Evolutionary conservation across 1,140 invertebrate genomes (phyloP).

Genomic region (Drosophila ironensis): DNA sequence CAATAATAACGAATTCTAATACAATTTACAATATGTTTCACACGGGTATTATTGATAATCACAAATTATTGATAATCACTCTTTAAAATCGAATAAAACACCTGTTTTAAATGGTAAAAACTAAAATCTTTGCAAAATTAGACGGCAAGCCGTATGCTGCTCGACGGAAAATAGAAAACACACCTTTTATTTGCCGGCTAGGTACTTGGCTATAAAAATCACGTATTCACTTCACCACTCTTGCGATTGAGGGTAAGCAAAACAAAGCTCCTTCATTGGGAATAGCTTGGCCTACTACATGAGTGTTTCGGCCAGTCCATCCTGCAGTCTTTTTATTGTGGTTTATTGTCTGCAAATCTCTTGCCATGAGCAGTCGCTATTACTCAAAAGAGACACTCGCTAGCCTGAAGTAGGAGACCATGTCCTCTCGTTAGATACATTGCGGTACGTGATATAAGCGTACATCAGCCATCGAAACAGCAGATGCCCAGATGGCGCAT

Average conservation of each 20-base stretch:
- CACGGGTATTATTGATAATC: constrained; percentile 23
- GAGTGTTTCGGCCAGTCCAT: background rate
- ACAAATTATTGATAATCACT: background rate
- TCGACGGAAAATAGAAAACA: too few relatives aligned
- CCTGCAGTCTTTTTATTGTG: background rate
- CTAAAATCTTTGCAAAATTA: background rate
- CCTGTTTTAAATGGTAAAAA: too few relatives aligned
- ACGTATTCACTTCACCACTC: constrained; percentile 32
- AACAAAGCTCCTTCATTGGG: constrained; percentile 16
- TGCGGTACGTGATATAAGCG: constrained; percentile 43
- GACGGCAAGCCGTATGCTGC: too few relatives aligned
- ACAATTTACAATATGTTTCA: constrained; percentile 41
- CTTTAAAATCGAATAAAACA: too few relatives aligned
- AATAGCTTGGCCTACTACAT: background rate
- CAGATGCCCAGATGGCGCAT: constrained; percentile 37
- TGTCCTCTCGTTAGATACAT: constrained; percentile 27
- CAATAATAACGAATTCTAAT: constrained; percentile 54
- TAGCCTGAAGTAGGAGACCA: constrained; percentile 11
- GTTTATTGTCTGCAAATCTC: constrained; percentile 59
- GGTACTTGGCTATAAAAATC: constrained; percentile 46
- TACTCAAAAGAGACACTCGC: constrained; percentile 43
- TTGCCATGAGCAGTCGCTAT: constrained; percentile 44
- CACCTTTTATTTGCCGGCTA: background rate
- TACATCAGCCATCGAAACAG: constrained; percentile 8
- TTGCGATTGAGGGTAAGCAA: background rate